Evolutionary conservation across 2,797 vertebrate species (phyloP).

Genomic region (Xiphorhynchus erythropygius): DNA sequence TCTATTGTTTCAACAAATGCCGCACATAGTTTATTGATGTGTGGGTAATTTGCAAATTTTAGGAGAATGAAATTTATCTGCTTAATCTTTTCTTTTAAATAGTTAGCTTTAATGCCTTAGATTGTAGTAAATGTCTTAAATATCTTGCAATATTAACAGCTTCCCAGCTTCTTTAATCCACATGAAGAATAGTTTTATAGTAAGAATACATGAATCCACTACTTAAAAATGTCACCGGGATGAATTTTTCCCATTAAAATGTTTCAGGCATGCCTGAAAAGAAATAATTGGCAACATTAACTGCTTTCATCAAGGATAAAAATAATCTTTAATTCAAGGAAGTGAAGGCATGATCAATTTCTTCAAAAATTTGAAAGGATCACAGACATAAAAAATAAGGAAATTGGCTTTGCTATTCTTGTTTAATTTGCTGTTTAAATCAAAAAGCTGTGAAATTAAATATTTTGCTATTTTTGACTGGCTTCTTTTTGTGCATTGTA

Average conservation of each 20-base stretch:
- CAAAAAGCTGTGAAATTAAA: constrained; percentile 10
- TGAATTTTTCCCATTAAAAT: constrained; percentile 44
- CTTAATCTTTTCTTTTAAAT: background rate
- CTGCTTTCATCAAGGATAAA: background rate
- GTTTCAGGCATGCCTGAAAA: constrained; percentile 38
- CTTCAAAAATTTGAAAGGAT: constrained; percentile 6
- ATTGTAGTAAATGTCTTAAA: background rate
- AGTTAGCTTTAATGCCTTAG: background rate
- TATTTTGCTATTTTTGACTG: background rate
- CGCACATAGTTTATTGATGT: background rate
- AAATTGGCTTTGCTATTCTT: constrained; percentile 16
- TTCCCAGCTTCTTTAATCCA: background rate
- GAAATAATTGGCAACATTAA: constrained; percentile 31
- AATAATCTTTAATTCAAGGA: constrained; percentile 27
- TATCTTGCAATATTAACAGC: background rate
- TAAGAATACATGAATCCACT: background rate
- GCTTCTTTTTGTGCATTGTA: background rate
- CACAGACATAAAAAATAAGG: background rate
- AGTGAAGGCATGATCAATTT: background rate
- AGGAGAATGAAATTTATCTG: background rate
- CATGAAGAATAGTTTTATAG: background rate
- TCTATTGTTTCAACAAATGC: background rate
- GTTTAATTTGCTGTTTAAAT: constrained; percentile 19
- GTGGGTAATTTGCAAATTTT: background rate
- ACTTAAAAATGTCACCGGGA: constrained; percentile 1